Evolutionary conservation across 1,140 invertebrate genomes (phyloP).

Genomic region (Zophobas morio): DNA sequence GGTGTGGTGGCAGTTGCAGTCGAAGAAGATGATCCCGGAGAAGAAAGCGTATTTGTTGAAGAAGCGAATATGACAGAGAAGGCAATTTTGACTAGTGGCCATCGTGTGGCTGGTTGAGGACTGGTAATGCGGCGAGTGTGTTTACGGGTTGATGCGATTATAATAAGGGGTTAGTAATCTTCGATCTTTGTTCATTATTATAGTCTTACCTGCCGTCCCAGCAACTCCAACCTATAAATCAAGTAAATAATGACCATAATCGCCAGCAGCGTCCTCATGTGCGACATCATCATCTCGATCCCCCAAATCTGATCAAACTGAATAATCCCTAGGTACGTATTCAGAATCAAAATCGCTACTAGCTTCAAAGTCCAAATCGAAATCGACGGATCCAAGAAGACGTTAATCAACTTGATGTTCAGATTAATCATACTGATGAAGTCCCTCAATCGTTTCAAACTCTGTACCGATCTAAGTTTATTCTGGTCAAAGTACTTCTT

Average conservation of each 20-base stretch:
- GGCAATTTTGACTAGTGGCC: not conserved
- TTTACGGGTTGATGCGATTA: too few relatives aligned
- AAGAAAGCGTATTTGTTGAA: not conserved
- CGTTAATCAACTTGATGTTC: constrained; percentile 7
- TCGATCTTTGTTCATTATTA: too few relatives aligned
- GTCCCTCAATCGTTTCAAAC: not conserved
- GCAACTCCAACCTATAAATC: not conserved
- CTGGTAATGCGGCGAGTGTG: too few relatives aligned
- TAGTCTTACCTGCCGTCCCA: constrained; percentile 10
- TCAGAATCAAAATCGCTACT: constrained; percentile 22
- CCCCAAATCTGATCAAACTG: not conserved
- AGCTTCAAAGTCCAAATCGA: constrained; percentile 14
- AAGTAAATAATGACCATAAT: constrained; percentile 19
- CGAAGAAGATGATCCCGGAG: constrained; percentile 7
- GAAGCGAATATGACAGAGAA: constrained; percentile 2
- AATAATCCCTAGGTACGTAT: constrained; percentile 21
- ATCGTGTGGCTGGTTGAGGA: not conserved
- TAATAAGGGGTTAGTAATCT: too few relatives aligned
- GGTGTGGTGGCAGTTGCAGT: constrained; percentile 7
- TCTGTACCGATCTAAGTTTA: not conserved
- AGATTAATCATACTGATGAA: constrained; percentile 10
- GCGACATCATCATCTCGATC: constrained; percentile 9
- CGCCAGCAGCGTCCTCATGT: constrained; percentile 11
- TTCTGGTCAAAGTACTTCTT: constrained; percentile 1
- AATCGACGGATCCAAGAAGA: constrained; percentile 13